Evolutionary conservation across 2,797 vertebrate genomes (phyloP).

Genomic region (Sebastes dallii): DNA sequence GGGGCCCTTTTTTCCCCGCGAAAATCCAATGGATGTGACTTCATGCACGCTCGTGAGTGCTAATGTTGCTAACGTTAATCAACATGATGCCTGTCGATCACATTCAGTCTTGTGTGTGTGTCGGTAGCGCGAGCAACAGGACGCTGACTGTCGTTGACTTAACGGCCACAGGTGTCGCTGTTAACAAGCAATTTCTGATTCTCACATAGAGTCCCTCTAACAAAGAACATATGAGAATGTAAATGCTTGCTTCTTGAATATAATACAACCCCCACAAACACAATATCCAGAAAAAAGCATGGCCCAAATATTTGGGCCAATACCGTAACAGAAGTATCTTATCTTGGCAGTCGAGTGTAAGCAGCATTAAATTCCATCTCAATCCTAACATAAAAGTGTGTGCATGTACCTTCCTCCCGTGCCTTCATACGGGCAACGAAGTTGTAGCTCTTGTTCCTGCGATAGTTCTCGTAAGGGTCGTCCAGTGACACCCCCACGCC

Average conservation of each 20-base stretch:
- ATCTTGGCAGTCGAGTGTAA: not conserved
- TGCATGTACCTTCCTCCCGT: conserved; percentile 90
- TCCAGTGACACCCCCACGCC: conserved; percentile 96
- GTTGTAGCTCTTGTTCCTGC: conserved; percentile 97
- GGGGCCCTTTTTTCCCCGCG: no score
- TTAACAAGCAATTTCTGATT: no score
- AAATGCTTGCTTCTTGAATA: not conserved
- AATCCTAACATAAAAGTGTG: not conserved
- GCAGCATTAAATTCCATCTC: not conserved
- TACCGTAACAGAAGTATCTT: not conserved
- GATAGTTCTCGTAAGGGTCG: conserved; percentile 97
- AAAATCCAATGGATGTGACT: no score
- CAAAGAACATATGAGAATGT: not conserved
- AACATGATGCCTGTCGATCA: no score
- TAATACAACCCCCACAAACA: not conserved
- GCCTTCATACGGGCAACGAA: conserved; percentile 99
- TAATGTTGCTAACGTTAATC: no score
- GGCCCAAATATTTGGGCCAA: not conserved
- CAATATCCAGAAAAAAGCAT: not conserved
- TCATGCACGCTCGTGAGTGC: no score
- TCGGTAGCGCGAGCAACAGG: no score
- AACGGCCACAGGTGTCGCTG: no score
- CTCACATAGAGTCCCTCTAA: no score
- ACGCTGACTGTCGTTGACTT: no score
- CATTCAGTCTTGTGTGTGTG: no score